Conservation (phyloP, 92 coral and sea anemone species). For the Heteractis magnifica region DNA sequence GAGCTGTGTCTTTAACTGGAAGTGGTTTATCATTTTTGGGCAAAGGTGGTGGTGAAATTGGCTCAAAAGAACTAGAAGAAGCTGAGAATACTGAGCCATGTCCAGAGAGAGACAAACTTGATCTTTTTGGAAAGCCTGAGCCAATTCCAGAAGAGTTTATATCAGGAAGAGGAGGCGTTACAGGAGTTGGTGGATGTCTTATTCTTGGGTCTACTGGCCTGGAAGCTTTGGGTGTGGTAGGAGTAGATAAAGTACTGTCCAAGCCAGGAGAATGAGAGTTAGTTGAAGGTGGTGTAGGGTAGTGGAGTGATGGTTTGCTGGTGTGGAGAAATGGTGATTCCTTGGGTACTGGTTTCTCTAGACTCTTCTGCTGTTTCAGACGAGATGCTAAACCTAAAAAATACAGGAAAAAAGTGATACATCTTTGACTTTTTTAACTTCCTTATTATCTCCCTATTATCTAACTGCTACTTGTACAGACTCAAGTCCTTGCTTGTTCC, state of each 20-base stretch:
- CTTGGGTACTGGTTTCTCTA: slow-evolving; percentile 15
- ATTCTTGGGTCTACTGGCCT: slow-evolving; percentile 63
- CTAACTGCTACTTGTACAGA: too few species aligned
- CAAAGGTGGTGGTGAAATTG: slow-evolving; percentile 77
- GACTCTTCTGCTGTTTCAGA: slow-evolving; percentile 15
- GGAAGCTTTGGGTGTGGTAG: slow-evolving; percentile 33
- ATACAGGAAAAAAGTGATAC: neutral
- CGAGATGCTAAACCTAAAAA: slow-evolving; percentile 14
- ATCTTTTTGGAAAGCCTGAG: slow-evolving; percentile 27
- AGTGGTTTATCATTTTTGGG: slow-evolving; percentile 36
- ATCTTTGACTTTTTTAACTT: neutral
- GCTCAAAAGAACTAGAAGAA: slow-evolving; percentile 82
- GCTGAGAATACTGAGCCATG: slow-evolving; percentile 39
- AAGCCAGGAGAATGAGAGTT: slow-evolving; percentile 80
- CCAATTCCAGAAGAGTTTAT: neutral
- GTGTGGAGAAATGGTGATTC: slow-evolving; percentile 15
- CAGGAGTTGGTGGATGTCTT: slow-evolving; percentile 24
- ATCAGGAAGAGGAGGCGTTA: slow-evolving; percentile 33
- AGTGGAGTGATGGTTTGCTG: slow-evolving; percentile 32
- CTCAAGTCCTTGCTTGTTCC: too few species aligned
- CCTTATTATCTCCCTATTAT: too few species aligned
- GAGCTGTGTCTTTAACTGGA: slow-evolving; percentile 75
- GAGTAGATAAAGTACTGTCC: slow-evolving; percentile 53
- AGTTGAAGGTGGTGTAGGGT: slow-evolving; percentile 88
- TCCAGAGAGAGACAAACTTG: slow-evolving; percentile 20